phyloP scores from a whole-genome alignment of 2,113 vertebrate genomes.

The Myiopsitta monachus region DNA sequence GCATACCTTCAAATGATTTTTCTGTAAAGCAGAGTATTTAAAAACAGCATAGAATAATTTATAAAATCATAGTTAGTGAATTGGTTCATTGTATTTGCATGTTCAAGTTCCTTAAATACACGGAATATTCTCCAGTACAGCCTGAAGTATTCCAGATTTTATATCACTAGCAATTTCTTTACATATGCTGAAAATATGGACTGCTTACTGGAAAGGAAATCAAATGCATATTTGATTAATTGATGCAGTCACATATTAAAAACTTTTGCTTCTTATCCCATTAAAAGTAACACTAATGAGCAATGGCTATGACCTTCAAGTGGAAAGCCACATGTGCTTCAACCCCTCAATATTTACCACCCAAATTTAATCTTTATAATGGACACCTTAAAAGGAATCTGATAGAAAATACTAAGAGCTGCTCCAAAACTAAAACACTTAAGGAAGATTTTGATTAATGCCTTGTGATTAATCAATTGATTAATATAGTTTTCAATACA shows the following conservation, averaged over 20 bases:
- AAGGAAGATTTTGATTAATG: slow-evolving; percentile 90
- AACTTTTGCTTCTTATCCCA: slow-evolving; percentile 85
- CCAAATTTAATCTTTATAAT: slow-evolving; percentile 88
- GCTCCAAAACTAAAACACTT: slow-evolving; percentile 85
- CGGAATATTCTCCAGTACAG: neutral
- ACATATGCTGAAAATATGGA: slow-evolving; percentile 60
- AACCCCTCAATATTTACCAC: slow-evolving; percentile 82
- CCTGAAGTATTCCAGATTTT: neutral
- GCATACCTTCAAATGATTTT: neutral
- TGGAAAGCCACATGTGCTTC: slow-evolving; percentile 75
- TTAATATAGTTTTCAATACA: slow-evolving; percentile 96
- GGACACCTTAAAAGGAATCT: slow-evolving; percentile 87
- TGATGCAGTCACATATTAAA: slow-evolving; percentile 79
- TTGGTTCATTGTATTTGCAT: neutral
- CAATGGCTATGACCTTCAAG: slow-evolving; percentile 79
- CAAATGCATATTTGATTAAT: slow-evolving; percentile 76
- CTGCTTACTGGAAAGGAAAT: slow-evolving; percentile 76
- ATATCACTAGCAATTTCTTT: slow-evolving; percentile 30
- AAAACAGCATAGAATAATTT: neutral
- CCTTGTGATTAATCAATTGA: slow-evolving; percentile 96
- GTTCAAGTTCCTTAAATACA: slow-evolving; percentile 13
- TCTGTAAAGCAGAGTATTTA: neutral
- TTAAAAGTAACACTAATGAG: slow-evolving; percentile 88
- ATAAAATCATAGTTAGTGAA: neutral
- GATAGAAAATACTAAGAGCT: slow-evolving; percentile 85